phyloP scores from a whole-genome alignment of 2,113 vertebrate species.

The Mohoua ochrocephala region DNA sequence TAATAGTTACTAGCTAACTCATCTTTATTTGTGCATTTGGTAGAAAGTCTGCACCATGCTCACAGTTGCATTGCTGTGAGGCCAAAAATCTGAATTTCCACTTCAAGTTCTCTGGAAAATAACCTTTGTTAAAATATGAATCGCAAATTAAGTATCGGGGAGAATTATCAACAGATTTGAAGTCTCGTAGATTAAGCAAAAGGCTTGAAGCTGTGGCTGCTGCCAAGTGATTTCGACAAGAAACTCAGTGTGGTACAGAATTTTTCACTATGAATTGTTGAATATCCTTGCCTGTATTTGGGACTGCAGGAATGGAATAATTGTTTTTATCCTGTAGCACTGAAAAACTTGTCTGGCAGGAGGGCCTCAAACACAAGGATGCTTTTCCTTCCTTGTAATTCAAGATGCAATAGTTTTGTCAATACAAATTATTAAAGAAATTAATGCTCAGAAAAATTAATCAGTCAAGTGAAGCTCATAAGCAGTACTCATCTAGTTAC shows the following conservation, averaged over 20 bases:
- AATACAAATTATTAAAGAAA: constrained; percentile 12
- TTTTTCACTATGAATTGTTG: neutral
- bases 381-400: neutral
- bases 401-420: neutral
- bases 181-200: neutral
- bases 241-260: neutral
- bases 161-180: neutral
- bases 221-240: neutral
- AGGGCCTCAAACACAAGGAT: neutral
- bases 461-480: neutral
- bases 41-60: neutral
- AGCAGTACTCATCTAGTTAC: neutral
- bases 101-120: neutral
- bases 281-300: neutral
- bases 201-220: neutral
- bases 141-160: neutral
- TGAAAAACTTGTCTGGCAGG: neutral
- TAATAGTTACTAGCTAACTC: too few relatives aligned
- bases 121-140: neutral
- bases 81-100: neutral
- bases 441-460: neutral
- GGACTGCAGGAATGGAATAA: neutral
- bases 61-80: neutral
- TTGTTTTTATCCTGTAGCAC: neutral
- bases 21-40: neutral